A percentile compares a stretch with the other conserved stretches of the same genome.
These are phyloP conservation scores for Aromia moschata DNA, from an alignment of 2,888 invertebrate genomes.

Conservation along the genomic window DNA sequence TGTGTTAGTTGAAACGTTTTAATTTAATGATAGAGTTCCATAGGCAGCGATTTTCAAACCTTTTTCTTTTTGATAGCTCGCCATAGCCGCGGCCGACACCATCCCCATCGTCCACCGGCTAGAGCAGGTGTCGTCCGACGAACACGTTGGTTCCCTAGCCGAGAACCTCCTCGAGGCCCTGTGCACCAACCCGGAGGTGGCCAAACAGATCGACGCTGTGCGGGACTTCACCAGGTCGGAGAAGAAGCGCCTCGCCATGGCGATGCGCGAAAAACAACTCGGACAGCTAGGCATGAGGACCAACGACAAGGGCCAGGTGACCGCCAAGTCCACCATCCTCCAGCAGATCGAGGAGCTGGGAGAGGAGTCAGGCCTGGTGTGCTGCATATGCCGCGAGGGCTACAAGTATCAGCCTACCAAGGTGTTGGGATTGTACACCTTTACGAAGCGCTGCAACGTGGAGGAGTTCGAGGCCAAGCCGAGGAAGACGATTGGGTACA, in stretches of 20 bases:
- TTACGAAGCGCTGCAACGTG: conserved; percentile 92
- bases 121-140: conserved; percentile 97
- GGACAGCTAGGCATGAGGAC: conserved; percentile 95
- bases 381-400: conserved; percentile 97
- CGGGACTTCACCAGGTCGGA: conserved; percentile 94
- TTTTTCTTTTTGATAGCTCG: conserved; percentile 66
- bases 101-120: conserved; percentile 95
- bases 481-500: conserved; percentile 75
- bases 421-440: conserved; percentile 96
- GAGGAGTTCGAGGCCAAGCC: conserved; percentile 93
- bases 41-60: no score
- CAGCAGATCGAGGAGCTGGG: conserved; percentile 95
- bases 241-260: conserved; percentile 98
- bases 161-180: conserved; percentile 93
- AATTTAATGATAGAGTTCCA: no score
- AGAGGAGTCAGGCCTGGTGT: conserved; percentile 94
- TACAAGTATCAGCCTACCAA: conserved; percentile 95
- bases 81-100: conserved; percentile 87
- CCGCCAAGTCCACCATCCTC: conserved; percentile 88
- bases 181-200: conserved; percentile 80
- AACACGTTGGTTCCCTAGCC: conserved; percentile 95
- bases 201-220: conserved; percentile 89
- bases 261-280: conserved; percentile 94
- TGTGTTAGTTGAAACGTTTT: no score
- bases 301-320: conserved; percentile 84